Conservation (phyloP, 1,140 invertebrate genomes). For the Drosophila persimilis region DNA sequence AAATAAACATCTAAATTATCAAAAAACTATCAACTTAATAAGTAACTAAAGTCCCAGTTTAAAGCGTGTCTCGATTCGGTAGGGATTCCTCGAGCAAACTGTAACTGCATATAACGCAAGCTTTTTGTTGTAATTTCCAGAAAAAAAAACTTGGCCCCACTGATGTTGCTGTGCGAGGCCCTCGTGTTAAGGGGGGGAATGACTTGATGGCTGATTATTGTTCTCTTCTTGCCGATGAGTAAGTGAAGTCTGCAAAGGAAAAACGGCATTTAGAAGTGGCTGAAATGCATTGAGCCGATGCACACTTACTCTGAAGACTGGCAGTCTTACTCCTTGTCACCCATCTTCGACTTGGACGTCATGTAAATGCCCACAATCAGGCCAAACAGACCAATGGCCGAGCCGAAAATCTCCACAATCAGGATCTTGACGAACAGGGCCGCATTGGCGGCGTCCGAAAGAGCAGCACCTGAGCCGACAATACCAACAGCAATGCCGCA, state of each 20-base stretch:
- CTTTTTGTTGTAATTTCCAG: conserved; percentile 67
- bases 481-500: conserved; percentile 98
- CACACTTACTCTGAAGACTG: conserved; percentile 44
- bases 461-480: conserved; percentile 97
- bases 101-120: conserved; percentile 46
- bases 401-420: conserved; percentile 99
- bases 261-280: conserved; percentile 10
- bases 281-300: conserved; percentile 5
- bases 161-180: conserved; percentile 46
- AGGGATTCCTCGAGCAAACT: conserved; percentile 21
- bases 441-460: conserved; percentile 97
- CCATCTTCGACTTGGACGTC: conserved; percentile 87
- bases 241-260: conserved; percentile 10
- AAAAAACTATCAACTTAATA: conserved; percentile 54
- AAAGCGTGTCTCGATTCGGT: conserved; percentile 32
- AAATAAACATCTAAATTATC: conserved; percentile 31
- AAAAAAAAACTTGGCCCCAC: conserved; percentile 55
- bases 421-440: conserved; percentile 98
- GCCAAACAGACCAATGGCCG: conserved; percentile 98
- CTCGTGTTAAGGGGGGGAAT: conserved; percentile 48
- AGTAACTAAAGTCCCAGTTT: conserved; percentile 76
- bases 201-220: conserved; percentile 60
- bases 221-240: conserved; percentile 46
- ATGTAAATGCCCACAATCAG: conserved; percentile 99
- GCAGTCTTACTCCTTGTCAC: conserved; percentile 83